phyloP scores from a whole-genome alignment of 92 coral and sea anemone genomes.

The Porites divaricata region DNA sequence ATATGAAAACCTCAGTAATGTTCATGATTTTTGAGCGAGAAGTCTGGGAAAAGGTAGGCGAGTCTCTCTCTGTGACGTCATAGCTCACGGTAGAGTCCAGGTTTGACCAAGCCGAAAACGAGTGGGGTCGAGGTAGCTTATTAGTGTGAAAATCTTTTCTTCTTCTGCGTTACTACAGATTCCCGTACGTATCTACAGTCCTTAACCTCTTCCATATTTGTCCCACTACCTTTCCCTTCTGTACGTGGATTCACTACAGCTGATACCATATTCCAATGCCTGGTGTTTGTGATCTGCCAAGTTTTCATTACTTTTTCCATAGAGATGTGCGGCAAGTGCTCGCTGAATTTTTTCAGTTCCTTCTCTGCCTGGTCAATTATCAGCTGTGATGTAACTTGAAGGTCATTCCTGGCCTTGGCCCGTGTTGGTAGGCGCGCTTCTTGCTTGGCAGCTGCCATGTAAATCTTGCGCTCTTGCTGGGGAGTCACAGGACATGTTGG shows the following conservation, averaged over 20 bases:
- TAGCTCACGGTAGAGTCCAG: no score
- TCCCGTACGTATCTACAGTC: slow-evolving; percentile 41
- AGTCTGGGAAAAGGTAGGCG: no score
- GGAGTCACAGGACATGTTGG: slow-evolving; percentile 16
- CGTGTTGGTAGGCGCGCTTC: slow-evolving; percentile 1
- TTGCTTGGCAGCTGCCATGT: slow-evolving; percentile 33
- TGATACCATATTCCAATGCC: slow-evolving; percentile 41
- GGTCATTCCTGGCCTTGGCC: slow-evolving; percentile 6
- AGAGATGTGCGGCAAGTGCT: slow-evolving; percentile 36
- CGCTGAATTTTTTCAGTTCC: slow-evolving; percentile 31
- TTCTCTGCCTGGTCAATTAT: slow-evolving; percentile 50
- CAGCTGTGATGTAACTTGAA: slow-evolving; percentile 16
- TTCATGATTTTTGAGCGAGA: no score
- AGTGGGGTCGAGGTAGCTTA: no score
- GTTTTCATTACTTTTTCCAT: slow-evolving; percentile 43
- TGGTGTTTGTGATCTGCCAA: slow-evolving; percentile 37
- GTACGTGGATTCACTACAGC: slow-evolving; percentile 10
- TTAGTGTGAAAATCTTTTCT: slow-evolving; percentile 1
- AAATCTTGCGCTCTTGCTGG: slow-evolving; percentile 34
- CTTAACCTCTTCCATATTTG: slow-evolving; percentile 22
- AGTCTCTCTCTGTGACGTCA: no score
- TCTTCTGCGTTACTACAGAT: slow-evolving; percentile 5
- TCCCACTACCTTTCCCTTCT: not conserved
- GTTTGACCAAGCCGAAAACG: no score
- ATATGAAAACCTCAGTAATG: no score